Base-by-base conservation (phyloP, 1,140 invertebrate species). In the Lerema accius region DNA sequence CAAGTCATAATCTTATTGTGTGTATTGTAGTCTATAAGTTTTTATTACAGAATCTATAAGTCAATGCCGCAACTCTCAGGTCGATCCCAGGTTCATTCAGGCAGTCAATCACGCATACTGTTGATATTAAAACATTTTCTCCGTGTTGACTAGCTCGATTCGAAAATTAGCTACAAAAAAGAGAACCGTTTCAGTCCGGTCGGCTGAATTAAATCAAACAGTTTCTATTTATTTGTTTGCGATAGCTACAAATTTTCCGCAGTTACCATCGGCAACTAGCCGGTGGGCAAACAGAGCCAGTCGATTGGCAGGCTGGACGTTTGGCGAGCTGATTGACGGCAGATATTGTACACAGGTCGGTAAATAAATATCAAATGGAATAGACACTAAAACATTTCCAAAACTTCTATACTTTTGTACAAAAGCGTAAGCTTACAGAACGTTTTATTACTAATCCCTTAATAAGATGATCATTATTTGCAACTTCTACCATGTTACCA, bases 321-420 rank as follows among this genome's bases (percentile, higher is more conserved):
- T 67, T 43, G 65, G 62, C 59, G 42, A 63, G 62, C 65, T 71
- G 65, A 71, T 68, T 67, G 69, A 71, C 65, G 58, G 51, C 40
- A 58, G 62, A 71, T 71, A 71, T 65, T 71, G 62, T 69, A 64
- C 62, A 32, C 5, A 5, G 19, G 19, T 23, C 19, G 19, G 5
- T 5, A 5, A 23, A 23, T 23, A 23, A 23, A 23, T 5, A 5
- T 23, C 2, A 23, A 23, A 23, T 23, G 19, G 2, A 23, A 5
- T 2, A 2, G 19, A 23, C 19, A 23, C 2, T 23, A 23, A 23
- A 23, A 23, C 19, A 23, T 23, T 23, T 23, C 19, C 5, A 23
- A 23, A 23, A 23, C n/a, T n/a, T n/a, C n/a, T n/a, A n/a, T n/a
- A n/a, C n/a, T n/a, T n/a, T n/a, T n/a, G n/a, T n/a, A n/a, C n/a